Percentiles rank a stretch among this genome's conserved stretches.
Evolutionary conservation across 2,888 invertebrate species (phyloP).

Genomic region (Alitta virens): DNA sequence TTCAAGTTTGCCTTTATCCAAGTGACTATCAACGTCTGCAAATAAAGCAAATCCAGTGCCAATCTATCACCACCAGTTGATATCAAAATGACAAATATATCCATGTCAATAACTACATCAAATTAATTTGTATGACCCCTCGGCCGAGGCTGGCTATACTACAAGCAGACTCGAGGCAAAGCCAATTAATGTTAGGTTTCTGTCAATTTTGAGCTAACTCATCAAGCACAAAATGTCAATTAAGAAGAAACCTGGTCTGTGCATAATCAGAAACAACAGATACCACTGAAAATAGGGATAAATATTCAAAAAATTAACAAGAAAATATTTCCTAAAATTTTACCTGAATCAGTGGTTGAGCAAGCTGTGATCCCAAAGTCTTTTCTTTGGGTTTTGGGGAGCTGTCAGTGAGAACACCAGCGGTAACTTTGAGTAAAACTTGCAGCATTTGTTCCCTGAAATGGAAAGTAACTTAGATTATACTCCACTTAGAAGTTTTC

Average conservation of each 20-base stretch:
- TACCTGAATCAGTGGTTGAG: conserved; percentile 59
- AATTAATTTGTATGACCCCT: conserved; percentile 40
- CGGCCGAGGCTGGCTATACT: conserved; percentile 39
- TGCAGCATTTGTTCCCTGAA: conserved; percentile 80
- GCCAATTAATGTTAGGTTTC: conserved; percentile 23
- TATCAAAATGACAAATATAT: background rate
- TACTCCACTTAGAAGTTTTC: background rate
- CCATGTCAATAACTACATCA: background rate
- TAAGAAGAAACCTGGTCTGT: no score
- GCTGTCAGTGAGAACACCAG: conserved; percentile 73
- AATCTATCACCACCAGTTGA: background rate
- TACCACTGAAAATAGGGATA: no score
- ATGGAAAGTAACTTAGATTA: background rate
- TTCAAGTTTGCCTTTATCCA: conserved; percentile 98
- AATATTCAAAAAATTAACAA: no score
- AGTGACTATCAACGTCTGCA: conserved; percentile 92
- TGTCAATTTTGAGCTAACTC: no score
- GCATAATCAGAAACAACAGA: background rate
- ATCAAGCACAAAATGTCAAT: no score
- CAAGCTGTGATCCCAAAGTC: conserved; percentile 57
- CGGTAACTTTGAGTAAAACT: conserved; percentile 87
- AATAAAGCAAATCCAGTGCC: conserved; percentile 51
- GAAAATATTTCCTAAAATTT: no score
- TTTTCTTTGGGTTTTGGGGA: conserved; percentile 75
- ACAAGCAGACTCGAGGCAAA: conserved; percentile 39